Base-by-base conservation (phyloP, 2,113 vertebrate species). In the Larimichthys polyactis region DNA sequence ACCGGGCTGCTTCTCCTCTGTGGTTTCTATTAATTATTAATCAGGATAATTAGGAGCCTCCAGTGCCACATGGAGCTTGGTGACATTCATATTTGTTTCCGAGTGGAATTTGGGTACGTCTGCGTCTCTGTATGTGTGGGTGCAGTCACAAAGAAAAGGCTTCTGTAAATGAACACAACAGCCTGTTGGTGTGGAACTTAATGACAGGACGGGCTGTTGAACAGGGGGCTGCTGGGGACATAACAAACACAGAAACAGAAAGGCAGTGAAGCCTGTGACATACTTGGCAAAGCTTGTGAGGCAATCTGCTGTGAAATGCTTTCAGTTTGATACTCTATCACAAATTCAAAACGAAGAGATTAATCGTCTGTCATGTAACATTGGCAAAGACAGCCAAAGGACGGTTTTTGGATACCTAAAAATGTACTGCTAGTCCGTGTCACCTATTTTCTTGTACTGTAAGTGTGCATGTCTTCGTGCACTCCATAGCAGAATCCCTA, bases 331-430 rank as follows among this genome's bases (percentile, higher is more conserved):
- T 65, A 66, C 57, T 57, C 51, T 64, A 70, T 62, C 71, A 58
- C 43, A 59, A 68, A 76, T 75, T 14, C 55, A 62, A 69, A 72
- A 80, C 64, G 43, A 82, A 86, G 78, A 85, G 55, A 67, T 73
- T 1, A 80, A 40, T 59, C 52, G 12, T 14, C 24, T 48, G 24
- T 58, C 40, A 32, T 17, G n/a, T 54, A n/a, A 64, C 58, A 14
- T 11, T 0, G n/a, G n/a, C 27, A 2, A 27, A 27, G 27, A 27
- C 27, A 27, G 79, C 57, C 46, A 66, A 77, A 65, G 9, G 57
- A 43, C 24, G 3, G 14, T 36, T 62, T 81, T 64, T 71, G 67
- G 67, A 75, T 16, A 48, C 6, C 11, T 0, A 11, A 40, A 74
- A 66, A 59, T 72, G 55, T 66, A 46, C 48, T 22, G 19, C 49